phyloP scores from a whole-genome alignment of 53 echinoderm and acorn worm species.

The Echinarachnius parma region DNA sequence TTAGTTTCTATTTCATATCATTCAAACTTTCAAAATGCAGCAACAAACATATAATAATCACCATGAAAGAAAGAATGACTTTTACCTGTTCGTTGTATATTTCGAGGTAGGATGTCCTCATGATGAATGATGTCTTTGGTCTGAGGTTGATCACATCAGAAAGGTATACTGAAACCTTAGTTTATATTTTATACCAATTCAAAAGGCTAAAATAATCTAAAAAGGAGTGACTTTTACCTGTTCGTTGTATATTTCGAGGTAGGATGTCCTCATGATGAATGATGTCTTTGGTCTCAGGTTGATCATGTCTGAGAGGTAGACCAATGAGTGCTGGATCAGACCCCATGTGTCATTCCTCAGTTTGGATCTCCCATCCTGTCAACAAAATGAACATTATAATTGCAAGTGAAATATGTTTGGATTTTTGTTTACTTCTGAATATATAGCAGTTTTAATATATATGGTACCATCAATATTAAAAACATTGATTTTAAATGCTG shows the following conservation, averaged over 20 bases:
- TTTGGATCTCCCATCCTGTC: slow-evolving; percentile 10
- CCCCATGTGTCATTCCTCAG: slow-evolving; percentile 30
- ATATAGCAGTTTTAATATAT: no score
- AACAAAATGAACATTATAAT: not conserved
- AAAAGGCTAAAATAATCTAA: no score
- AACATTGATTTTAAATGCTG: no score
- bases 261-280: slow-evolving; percentile 84
- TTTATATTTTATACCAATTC: no score
- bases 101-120: slow-evolving; percentile 89
- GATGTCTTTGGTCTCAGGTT: slow-evolving; percentile 48
- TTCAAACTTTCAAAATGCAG: no score
- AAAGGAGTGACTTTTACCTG: no score
- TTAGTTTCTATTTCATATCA: no score
- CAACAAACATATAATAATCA: no score
- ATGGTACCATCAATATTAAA: no score
- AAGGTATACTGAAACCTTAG: slow-evolving; percentile 70
- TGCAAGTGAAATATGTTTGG: no score
- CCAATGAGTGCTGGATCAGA: slow-evolving; percentile 86
- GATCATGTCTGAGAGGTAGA: slow-evolving; percentile 80
- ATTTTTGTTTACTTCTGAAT: no score
- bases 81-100: slow-evolving; percentile 99
- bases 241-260: slow-evolving; percentile 98
- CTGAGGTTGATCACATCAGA: slow-evolving; percentile 68
- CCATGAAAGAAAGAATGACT: no score
- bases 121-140: slow-evolving; percentile 63